Conservation (phyloP, 2,888 invertebrate species). For the Oxystoma pomonae region DNA sequence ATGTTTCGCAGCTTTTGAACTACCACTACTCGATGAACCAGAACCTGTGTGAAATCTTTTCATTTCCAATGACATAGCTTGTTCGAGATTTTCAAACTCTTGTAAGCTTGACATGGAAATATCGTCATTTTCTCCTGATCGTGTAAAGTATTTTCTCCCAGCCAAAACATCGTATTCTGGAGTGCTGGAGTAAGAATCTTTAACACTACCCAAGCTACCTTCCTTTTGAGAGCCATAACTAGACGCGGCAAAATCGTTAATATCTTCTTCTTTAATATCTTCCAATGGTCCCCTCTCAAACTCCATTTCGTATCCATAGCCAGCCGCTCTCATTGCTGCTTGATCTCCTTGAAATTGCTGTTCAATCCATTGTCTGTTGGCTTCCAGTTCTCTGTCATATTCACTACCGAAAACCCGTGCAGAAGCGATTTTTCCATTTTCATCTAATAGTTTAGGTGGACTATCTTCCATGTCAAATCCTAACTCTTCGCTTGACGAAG, state of each 20-base stretch:
- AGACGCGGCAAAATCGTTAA: slow-evolving; percentile 72
- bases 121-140: slow-evolving; percentile 85
- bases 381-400: slow-evolving; percentile 61
- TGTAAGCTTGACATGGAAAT: slow-evolving; percentile 88
- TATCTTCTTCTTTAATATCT: slow-evolving; percentile 90
- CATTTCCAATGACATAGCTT: slow-evolving; percentile 76
- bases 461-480: slow-evolving; percentile 69
- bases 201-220: slow-evolving; percentile 70
- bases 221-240: slow-evolving; percentile 74
- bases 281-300: slow-evolving; percentile 80
- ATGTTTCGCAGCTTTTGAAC: slow-evolving; percentile 71
- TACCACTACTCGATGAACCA: slow-evolving; percentile 79
- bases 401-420: slow-evolving; percentile 44
- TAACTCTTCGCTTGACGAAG: slow-evolving; percentile 58
- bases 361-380: slow-evolving; percentile 84
- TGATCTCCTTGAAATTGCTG: slow-evolving; percentile 79
- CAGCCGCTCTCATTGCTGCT: slow-evolving; percentile 56
- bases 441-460: slow-evolving; percentile 46
- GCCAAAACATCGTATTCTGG: slow-evolving; percentile 87
- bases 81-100: slow-evolving; percentile 90
- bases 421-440: slow-evolving; percentile 42
- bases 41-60: slow-evolving; percentile 58
- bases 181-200: slow-evolving; percentile 86
- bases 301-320: slow-evolving; percentile 69
- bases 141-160: slow-evolving; percentile 76